phyloP scores from a whole-genome alignment of 2,797 vertebrate species.

The Cygnus olor region DNA sequence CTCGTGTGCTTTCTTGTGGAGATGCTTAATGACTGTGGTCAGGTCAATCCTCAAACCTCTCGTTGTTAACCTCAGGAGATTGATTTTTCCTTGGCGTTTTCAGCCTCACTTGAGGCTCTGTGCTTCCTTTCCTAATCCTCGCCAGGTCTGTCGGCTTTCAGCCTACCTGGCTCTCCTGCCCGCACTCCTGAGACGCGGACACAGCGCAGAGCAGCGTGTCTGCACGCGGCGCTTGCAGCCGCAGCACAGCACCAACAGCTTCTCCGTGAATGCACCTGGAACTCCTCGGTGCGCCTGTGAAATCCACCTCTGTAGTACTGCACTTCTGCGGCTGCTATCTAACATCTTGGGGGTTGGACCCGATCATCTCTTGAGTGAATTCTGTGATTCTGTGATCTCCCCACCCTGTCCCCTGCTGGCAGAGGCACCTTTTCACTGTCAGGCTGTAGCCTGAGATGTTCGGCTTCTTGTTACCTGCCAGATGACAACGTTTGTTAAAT shows the following conservation, averaged over 20 bases:
- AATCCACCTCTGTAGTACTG: neutral
- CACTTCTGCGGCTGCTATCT: neutral
- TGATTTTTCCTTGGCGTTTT: neutral
- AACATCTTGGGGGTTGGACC: neutral
- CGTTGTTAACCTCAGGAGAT: neutral
- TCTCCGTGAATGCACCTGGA: neutral
- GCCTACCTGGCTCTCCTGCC: neutral
- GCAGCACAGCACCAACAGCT: neutral
- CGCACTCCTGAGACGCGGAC: neutral
- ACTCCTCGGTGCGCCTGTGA: neutral
- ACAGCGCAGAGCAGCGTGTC: fast-evolving
- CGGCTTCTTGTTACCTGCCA: neutral
- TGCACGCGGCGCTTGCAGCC: neutral
- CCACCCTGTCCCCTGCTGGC: neutral
- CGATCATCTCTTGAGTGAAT: no score
- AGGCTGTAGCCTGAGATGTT: neutral
- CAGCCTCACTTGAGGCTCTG: neutral
- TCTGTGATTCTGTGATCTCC: neutral
- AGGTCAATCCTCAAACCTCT: neutral
- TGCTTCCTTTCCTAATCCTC: neutral
- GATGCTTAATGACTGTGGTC: neutral
- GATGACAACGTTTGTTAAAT: neutral
- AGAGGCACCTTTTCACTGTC: neutral
- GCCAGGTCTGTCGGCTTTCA: fast-evolving
- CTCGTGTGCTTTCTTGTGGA: neutral